These are phyloP conservation scores for Jordanella pulchra DNA, from an alignment of 2,797 vertebrate species.

Conservation along the genomic window DNA sequence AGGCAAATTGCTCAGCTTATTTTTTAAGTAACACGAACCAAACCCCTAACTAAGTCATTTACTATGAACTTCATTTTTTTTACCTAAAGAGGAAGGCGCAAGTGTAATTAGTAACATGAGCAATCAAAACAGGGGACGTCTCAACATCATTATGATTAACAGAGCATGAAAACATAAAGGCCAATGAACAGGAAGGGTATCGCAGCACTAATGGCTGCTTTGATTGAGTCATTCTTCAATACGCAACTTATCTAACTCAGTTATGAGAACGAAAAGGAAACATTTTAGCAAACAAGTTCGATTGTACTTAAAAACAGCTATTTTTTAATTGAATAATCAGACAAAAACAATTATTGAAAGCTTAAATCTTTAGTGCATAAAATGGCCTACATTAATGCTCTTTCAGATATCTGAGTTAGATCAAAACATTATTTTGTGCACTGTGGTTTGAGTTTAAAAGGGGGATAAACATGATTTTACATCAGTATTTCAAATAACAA, in stretches of 20 bases:
- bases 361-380: background rate
- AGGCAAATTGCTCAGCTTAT: background rate
- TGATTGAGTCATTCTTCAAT: background rate
- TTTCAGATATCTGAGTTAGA: no score
- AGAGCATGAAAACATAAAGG: slow-evolving; percentile 39
- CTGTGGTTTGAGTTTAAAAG: background rate
- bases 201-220: background rate
- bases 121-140: slow-evolving; percentile 21
- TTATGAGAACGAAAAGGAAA: background rate
- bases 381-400: background rate
- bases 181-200: slow-evolving; percentile 5
- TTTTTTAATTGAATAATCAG: background rate
- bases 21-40: slow-evolving; percentile 7
- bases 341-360: background rate
- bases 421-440: background rate
- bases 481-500: background rate
- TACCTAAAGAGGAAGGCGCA: slow-evolving; percentile 8
- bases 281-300: background rate
- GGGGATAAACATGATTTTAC: background rate
- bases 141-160: slow-evolving; percentile 24
- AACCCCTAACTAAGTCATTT: slow-evolving; percentile 22
- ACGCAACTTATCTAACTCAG: background rate
- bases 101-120: slow-evolving; percentile 37
- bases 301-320: background rate
- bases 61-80: slow-evolving; percentile 14